Evolutionary conservation across 2,888 invertebrate genomes (phyloP).

Genomic region (Myopa testacea): DNA sequence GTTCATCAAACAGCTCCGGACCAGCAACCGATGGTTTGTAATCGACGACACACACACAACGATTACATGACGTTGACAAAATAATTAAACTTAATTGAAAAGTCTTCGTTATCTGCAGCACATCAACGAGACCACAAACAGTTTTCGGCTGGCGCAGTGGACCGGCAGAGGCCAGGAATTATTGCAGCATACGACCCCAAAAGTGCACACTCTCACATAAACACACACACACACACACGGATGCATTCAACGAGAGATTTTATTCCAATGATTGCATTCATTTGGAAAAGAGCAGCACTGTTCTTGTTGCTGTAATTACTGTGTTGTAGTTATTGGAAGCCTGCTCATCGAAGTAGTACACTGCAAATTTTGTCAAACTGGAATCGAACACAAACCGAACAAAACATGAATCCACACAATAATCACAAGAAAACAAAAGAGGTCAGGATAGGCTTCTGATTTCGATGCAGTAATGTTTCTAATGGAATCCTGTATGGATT

Average conservation of each 20-base stretch:
- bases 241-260: not conserved
- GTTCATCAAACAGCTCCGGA: too few relatives aligned
- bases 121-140: constrained; percentile 34
- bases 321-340: constrained; percentile 12
- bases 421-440: too few relatives aligned
- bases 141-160: constrained; percentile 17
- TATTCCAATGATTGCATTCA: constrained; percentile 30
- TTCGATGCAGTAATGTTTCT: too few relatives aligned
- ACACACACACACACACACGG: not conserved
- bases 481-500: too few relatives aligned
- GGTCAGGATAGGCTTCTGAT: too few relatives aligned
- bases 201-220: not conserved
- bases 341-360: constrained; percentile 15
- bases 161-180: not conserved
- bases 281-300: constrained; percentile 8
- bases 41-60: not conserved
- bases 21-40: too few relatives aligned
- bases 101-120: constrained; percentile 37
- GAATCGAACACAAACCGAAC: constrained; percentile 3
- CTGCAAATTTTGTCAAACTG: constrained; percentile 21
- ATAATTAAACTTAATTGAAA: constrained; percentile 48
- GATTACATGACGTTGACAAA: constrained; percentile 43
- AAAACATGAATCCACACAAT: not conserved
- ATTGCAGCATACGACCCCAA: constrained; percentile 20
- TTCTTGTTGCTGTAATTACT: constrained; percentile 13